Percentiles rank a stretch among this genome's conserved stretches.
phyloP scores from a whole-genome alignment of 2,797 vertebrate genomes.

The Danio albolineatus region DNA sequence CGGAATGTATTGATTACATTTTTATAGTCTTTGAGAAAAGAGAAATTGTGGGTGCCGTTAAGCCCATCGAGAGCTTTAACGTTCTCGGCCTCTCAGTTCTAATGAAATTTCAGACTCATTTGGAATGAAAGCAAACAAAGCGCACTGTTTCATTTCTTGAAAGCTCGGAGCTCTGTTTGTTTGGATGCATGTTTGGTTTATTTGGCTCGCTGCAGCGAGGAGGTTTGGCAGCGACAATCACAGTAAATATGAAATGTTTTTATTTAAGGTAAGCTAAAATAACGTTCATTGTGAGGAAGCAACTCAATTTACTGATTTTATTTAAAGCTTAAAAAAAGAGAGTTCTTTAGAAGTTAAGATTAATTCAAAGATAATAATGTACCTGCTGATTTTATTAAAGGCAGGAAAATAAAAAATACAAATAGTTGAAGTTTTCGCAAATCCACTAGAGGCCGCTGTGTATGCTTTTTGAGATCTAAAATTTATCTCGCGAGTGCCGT shows the following conservation, averaged over 20 bases:
- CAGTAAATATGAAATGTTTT: background rate
- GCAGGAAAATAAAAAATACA: no score
- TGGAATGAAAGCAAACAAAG: conserved; percentile 29
- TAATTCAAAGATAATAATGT: no score
- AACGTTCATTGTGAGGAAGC: background rate
- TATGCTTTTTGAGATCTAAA: no score
- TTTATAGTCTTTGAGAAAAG: conserved; percentile 19
- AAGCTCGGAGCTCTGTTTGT: background rate
- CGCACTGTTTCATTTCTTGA: conserved; percentile 32
- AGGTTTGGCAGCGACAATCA: conserved; percentile 1
- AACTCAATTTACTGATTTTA: background rate
- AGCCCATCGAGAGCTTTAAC: conserved; percentile 9
- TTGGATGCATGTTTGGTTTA: conserved; percentile 2
- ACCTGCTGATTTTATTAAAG: no score
- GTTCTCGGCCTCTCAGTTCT: background rate
- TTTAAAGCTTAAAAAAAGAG: no score
- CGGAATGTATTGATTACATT: conserved; percentile 34
- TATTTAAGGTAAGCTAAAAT: conserved; percentile 7
- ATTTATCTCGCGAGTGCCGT: no score
- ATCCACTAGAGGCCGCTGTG: no score
- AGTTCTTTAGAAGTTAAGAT: no score
- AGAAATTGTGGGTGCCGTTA: conserved; percentile 20
- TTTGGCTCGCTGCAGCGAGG: background rate
- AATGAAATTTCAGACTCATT: conserved; percentile 33
- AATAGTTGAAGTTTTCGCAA: no score